Evolutionary conservation across 2,797 vertebrate genomes (phyloP).

Genomic region (Catharus ustulatus): DNA sequence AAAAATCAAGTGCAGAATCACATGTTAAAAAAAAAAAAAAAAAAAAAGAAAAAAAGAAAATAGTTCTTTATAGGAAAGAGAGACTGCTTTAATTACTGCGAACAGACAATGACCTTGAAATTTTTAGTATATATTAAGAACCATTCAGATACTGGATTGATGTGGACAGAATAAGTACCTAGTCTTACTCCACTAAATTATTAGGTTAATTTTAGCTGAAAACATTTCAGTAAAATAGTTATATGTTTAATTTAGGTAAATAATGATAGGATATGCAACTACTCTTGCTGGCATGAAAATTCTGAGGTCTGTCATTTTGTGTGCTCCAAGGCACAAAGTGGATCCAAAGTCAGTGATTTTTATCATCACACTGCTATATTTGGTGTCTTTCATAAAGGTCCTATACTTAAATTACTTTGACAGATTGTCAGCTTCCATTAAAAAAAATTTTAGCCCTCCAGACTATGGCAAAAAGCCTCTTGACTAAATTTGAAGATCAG

Average conservation of each 20-base stretch:
- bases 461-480: neutral
- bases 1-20: neutral
- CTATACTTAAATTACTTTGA: neutral
- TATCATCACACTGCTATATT: neutral
- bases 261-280: neutral
- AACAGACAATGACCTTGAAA: neutral
- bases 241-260: constrained; percentile 13
- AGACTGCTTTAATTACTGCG: neutral
- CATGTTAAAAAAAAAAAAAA: neutral
- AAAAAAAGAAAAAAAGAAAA: too few relatives aligned
- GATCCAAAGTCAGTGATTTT: neutral
- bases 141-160: neutral
- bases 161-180: neutral
- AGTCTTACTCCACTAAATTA: neutral
- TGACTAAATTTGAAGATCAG: neutral
- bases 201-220: neutral
- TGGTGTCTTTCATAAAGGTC: neutral
- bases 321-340: neutral
- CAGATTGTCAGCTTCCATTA: constrained; percentile 27
- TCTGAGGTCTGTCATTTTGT: neutral
- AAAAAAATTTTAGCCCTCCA: neutral
- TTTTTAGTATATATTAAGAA: neutral
- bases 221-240: neutral
- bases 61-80: neutral
- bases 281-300: neutral